Base-by-base conservation (phyloP, 2,113 vertebrate genomes). In the Corythaixoides concolor region DNA sequence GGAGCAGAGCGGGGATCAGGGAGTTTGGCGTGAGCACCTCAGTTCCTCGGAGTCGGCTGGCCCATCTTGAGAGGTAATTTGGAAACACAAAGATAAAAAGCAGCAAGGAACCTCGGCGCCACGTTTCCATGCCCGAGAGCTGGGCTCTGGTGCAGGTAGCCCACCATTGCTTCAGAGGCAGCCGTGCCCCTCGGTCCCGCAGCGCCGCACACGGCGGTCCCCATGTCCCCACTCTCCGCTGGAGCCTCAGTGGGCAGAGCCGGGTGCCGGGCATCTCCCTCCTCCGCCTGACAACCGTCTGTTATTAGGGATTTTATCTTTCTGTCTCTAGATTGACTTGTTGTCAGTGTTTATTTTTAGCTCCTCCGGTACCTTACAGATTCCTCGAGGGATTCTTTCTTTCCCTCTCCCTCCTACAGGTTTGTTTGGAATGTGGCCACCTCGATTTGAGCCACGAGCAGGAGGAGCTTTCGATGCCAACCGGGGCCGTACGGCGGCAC, bases 321-420 rank as follows among this genome's bases (percentile, higher is more conserved):
- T 93, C 83, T 72, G 56, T 85, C 95, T 85, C 79, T 81, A 37
- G 55, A 87, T 72, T 59, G 86, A 95, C 73, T 94, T 93, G 58
- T 41, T 94, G 80, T n/a, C 35, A 22, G 49, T 39, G 58, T 72
- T 91, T 97, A 92, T 94, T 92, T 96, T 95, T 95, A 92, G 95
- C 86, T 95, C 50, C 73, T 70, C 53, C 80, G 32, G 24, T 66
- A 59, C 88, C 68, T 69, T 55, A 45, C 85, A 84, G 90, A 83
- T 95, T 92, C 90, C 60, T 96, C 55, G 16, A 73, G 90, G 95
- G 89, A 95, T 90, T 95, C 62, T 96, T 90, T 63, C 94, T 64
- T 93, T 92, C 91, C 79, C 43, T 90, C 64, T 89, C 52, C 91
- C 91, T 95, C 93, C 91, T 74, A 75, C 92, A 85, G 79, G 73